These are phyloP conservation scores for Zosterops borbonicus DNA, from an alignment of 2,113 vertebrate species.

Conservation along the genomic window DNA sequence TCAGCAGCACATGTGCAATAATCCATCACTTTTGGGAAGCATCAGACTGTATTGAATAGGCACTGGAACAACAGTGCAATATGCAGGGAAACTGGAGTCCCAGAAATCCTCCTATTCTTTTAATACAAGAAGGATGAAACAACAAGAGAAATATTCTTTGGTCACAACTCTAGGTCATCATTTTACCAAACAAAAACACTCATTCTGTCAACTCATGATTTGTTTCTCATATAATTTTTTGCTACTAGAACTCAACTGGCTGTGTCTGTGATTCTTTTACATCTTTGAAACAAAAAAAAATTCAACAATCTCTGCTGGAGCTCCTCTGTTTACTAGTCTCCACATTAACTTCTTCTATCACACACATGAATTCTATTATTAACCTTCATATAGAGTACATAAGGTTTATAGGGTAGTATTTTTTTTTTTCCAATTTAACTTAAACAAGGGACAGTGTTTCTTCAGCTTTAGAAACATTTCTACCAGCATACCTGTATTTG, in stretches of 20 bases:
- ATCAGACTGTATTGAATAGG: neutral
- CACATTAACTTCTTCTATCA: neutral
- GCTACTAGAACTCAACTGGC: neutral
- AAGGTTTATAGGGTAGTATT: neutral
- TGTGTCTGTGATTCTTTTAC: neutral
- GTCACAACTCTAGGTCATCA: neutral
- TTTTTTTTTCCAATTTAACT: neutral
- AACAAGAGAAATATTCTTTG: neutral
- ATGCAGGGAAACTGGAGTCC: neutral
- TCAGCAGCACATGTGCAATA: constrained; percentile 37
- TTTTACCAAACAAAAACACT: neutral
- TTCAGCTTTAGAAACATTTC: neutral
- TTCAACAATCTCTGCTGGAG: neutral
- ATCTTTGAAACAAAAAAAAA: neutral
- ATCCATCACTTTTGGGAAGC: constrained; percentile 7
- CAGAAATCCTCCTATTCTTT: neutral
- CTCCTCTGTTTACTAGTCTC: neutral
- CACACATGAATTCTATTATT: neutral
- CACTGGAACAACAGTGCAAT: neutral
- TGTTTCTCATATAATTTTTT: neutral
- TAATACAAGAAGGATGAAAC: neutral
- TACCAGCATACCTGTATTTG: neutral
- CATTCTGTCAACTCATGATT: neutral
- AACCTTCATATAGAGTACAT: neutral
- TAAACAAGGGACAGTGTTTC: neutral